Base-by-base conservation (phyloP, 92 coral and sea anemone species). In the Zoanthus solanderi region DNA sequence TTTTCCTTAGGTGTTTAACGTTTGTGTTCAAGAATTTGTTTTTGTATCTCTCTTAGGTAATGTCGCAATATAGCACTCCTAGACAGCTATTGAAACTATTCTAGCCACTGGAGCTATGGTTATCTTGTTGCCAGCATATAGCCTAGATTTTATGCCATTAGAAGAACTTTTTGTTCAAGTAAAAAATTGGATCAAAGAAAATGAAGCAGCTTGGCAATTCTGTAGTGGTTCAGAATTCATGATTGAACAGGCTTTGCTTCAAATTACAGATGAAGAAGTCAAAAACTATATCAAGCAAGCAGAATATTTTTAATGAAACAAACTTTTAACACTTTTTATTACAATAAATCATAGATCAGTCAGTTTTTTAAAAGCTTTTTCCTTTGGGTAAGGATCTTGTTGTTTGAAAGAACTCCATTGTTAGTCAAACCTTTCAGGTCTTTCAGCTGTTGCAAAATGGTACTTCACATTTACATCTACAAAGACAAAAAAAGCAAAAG, bases 131-230 rank as follows among this genome's bases (percentile, higher is more conserved):
- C 93, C 90, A 28, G 83, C 90, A 23, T 85, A 86, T 72, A 77
- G 87, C 72, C 87, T 87, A 5, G 93, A 90, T 23, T 79, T 78
- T 57, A 90, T 86, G 90, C 83, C 93, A 0, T 85, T 81, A 17
- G 90, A 90, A 53, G 92, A 78, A 50, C 71, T 90, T 14, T 90
- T 90, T 78, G 84, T 89, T 2, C 84, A 90, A 34, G 42, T 66
- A 4, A 85, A 85, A 81, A 77, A n/a, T 34, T 90, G 83, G 52
- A 85, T 90, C 9, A 52, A 87, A 32, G 77, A 85, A 86, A 90
- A 90, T 28, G 90, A 90, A 34, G 73, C 86, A 50, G 90, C 79
- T 16, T 90, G 93, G 93, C 84, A 83, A 47, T 68, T 50, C 9
- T 86, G 93, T 47, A 68, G 83, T 31, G 83, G 86, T 53, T 87